Conservation (phyloP, 2,113 vertebrate species). For the Pseudorhombus dupliciocellatus region DNA sequence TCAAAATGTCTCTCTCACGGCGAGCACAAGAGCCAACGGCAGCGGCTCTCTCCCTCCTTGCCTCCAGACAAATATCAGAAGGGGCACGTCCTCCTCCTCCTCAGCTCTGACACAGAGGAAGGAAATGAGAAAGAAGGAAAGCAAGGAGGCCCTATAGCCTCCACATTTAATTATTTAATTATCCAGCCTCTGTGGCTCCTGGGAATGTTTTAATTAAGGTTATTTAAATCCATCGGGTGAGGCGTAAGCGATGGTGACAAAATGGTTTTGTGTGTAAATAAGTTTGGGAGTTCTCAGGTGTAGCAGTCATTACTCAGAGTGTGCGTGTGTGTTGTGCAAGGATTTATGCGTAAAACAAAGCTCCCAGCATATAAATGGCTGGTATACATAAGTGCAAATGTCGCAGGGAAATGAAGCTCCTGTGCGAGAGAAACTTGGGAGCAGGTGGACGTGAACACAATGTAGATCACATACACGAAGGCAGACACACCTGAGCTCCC, state of each 20-base stretch:
- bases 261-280: not conserved
- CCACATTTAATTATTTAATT: conserved; percentile 26
- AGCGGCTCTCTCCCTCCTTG: not conserved
- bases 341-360: conserved; percentile 15
- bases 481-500: not conserved
- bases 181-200: conserved; percentile 10
- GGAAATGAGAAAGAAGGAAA: conserved; percentile 8
- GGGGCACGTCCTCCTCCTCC: not conserved
- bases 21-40: no score
- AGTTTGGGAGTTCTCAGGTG: conserved; percentile 6
- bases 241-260: not conserved
- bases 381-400: conserved; percentile 24
- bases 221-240: not conserved
- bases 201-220: conserved; percentile 11
- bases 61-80: conserved; percentile 13
- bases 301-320: conserved; percentile 2
- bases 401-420: conserved; percentile 26
- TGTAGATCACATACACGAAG: conserved; percentile 11
- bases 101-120: conserved; percentile 5
- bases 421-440: conserved; percentile 3
- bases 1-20: not conserved
- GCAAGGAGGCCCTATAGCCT: not conserved
- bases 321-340: conserved; percentile 1
- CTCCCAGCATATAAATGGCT: conserved; percentile 25
- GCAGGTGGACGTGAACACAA: conserved; percentile 15